Evolutionary conservation across 2,797 vertebrate genomes (phyloP), one percentile per base, ranked within the genome.

Genomic region (Poecilia picta): DNA sequence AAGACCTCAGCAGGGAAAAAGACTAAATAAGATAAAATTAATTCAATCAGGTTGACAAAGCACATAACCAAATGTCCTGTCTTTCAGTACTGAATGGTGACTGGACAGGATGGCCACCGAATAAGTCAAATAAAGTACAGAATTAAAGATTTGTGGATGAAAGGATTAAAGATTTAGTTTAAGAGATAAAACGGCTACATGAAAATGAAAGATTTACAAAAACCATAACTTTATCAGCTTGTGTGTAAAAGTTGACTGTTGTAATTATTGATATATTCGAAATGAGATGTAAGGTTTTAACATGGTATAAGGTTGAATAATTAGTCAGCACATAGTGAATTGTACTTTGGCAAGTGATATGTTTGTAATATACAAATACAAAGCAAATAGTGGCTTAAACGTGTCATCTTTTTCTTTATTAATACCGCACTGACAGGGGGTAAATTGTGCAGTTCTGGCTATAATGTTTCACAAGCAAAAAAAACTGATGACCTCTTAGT

Each of bases 401-500:
- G 8, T 39, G 33, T 4, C 33, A 36, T 11, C 7, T 2, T 66
- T 66, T 39, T 23, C 18, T 18, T 39, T 39, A 39, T 43, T 43
- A n/a, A 70, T n/a, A 23, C 23, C 4, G 2, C 46, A 53, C 11
- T 2, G 12, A 36, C 33, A n/a, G n/a, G 20, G 20, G 2, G 15
- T 20, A 39, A 49, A 73, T 45, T 28, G 2, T 23, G 6, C 10
- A 23, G 31, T 25, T 51, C 49, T n/a, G 2, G 20, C 1, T 8
- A 15, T 51, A 51, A 49, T 11, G 3, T 33, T 49, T 12, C 4
- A 73, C 23, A 8, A 33, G 18, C 20, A 33, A 49, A 73, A 49
- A 1, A 73, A 49, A 49, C 46, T 25, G 10, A 73, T 73, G 33
- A 73, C 49, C 47, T 73, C 31, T 49, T 49, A 53, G 72, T 73